Base-by-base conservation (phyloP, 2,113 vertebrate species). In the Oncorhynchus kisutch region DNA sequence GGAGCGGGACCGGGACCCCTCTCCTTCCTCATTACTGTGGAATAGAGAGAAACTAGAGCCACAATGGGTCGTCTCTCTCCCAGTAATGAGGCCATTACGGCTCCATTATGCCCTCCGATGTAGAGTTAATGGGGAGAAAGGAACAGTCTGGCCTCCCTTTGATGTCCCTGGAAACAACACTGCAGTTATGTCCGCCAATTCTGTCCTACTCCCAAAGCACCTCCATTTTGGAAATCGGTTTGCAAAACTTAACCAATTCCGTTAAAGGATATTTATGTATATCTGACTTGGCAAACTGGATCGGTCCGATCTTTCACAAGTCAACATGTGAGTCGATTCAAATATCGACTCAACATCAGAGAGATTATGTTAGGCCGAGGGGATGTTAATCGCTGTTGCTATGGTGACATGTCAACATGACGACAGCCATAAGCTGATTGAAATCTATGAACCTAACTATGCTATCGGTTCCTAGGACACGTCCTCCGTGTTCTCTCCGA, bases 11-110 rank as follows among this genome's bases (percentile, higher is more conserved):
- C 54, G 74, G 27, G 75, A 74, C 18, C 82, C 79, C 76, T 74
- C 82, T 81, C 83, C 49, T 74, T 65, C 75, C 81, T 88, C 82
- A 84, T 89, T 88, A 84, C 77, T 80, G 77, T 1, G 59, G 80
- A 67, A 82, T 71, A 71, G 70, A 62, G 74, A 76, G 79, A 74
- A 67, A 80, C 72, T 65, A 39, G 27, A 70, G 5, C 81, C 72
- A 66, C 27, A 78, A 78, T 60, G 72, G 83, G 77, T 80, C 22
- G 34, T 82, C 71, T 79, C 67, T 45, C 39, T 45, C 66, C 24
- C 54, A 82, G 81, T 82, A 86, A 90, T 59, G 67, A 90, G 84
- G 73, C 54, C 78, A 25, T 72, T 22, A 79, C 74, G 11, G 74
- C 71, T 77, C 69, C 75, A 88, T 84, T 69, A 12, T 80, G 71